Evolutionary conservation across 2,113 vertebrate genomes (phyloP).

Genomic region (Haemorhous mexicanus): DNA sequence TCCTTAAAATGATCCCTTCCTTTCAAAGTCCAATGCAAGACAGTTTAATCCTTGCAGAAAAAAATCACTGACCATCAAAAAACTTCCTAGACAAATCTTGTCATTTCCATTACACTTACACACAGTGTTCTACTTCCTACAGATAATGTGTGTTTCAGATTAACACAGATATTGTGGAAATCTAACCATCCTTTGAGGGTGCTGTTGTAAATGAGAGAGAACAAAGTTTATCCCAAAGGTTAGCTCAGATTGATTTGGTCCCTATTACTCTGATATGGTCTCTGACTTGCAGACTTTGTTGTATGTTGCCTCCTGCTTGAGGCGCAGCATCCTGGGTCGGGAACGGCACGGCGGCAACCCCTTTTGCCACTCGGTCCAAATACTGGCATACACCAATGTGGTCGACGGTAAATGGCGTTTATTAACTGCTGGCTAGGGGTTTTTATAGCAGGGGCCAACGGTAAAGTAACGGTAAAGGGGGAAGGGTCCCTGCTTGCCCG

Average conservation of each 20-base stretch:
- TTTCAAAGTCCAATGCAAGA: not conserved
- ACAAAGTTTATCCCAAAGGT: not conserved
- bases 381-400: too few species aligned
- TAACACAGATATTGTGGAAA: not conserved
- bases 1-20: not conserved
- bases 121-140: not conserved
- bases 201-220: not conserved
- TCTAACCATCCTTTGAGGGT: not conserved
- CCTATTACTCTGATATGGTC: not conserved
- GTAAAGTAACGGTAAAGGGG: too few species aligned
- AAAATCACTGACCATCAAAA: not conserved
- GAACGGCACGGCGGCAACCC: too few species aligned
- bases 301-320: too few species aligned
- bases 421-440: too few species aligned
- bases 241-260: not conserved
- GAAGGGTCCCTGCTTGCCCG: too few species aligned
- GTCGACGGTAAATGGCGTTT: too few species aligned
- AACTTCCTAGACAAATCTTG: not conserved
- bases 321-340: too few species aligned
- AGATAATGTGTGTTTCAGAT: not conserved
- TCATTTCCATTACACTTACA: not conserved
- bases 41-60: not conserved
- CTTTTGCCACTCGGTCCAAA: too few species aligned
- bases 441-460: too few species aligned
- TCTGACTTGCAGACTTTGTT: not conserved